Evolutionary conservation across 2,113 vertebrate genomes (phyloP).

Genomic region (Cacatua alba): DNA sequence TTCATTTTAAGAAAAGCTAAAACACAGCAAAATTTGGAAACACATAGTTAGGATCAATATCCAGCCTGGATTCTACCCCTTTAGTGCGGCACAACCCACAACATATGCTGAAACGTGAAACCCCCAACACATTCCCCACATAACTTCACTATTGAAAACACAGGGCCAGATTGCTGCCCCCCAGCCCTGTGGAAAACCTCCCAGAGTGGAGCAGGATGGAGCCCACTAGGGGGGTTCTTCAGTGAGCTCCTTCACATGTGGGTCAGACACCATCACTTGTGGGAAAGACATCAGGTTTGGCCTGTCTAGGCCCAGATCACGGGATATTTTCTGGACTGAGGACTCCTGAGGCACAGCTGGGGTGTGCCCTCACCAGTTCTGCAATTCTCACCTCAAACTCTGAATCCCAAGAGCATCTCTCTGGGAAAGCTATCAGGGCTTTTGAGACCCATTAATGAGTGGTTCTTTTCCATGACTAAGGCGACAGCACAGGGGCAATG

Average conservation of each 20-base stretch:
- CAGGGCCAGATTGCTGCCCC: neutral
- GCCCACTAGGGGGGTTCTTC: neutral
- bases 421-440: neutral
- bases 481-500: neutral
- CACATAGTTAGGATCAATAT: neutral
- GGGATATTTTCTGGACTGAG: neutral
- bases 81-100: neutral
- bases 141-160: conserved; percentile 54
- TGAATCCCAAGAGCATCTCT: neutral
- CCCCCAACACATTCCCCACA: conserved; percentile 55
- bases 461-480: neutral
- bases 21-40: neutral
- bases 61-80: neutral
- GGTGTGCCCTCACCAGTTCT: neutral
- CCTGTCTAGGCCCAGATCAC: neutral
- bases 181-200: neutral
- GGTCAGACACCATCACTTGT: neutral
- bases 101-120: conserved; percentile 48
- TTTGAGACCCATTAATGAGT: neutral
- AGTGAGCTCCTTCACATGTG: rapidly evolving
- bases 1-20: neutral
- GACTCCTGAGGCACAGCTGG: neutral
- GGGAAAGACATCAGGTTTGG: neutral
- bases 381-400: neutral
- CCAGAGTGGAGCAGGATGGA: neutral